A percentile compares a stretch with the other conserved stretches of the same genome.
These are phyloP conservation scores for Lumbricus terrestris DNA, from an alignment of 2,888 invertebrate genomes.

Conservation along the genomic window DNA sequence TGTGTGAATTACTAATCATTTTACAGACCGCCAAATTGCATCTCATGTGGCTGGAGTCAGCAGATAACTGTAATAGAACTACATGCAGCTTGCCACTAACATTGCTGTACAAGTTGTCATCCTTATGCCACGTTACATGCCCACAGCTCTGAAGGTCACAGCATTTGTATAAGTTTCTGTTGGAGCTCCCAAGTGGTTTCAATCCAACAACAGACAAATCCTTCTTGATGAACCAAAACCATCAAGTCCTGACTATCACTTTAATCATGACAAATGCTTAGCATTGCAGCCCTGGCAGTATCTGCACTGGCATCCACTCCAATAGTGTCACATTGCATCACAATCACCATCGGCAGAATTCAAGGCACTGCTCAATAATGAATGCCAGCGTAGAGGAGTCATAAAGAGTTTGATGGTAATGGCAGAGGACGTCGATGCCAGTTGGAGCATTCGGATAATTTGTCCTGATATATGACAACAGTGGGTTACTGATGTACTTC, in stretches of 20 bases:
- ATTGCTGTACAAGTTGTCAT: too few species aligned
- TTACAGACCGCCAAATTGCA: too few species aligned
- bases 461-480: background rate
- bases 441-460: background rate
- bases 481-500: background rate
- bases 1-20: too few species aligned
- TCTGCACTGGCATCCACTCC: background rate
- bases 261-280: background rate
- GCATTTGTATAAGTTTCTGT: background rate
- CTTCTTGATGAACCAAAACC: background rate
- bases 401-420: background rate
- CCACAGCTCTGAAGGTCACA: too few species aligned
- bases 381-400: background rate
- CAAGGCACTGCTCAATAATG: background rate
- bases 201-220: background rate
- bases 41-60: too few species aligned
- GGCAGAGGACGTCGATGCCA: background rate
- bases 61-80: too few species aligned
- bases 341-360: background rate
- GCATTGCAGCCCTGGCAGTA: background rate
- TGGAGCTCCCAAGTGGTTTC: background rate
- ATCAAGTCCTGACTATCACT: background rate
- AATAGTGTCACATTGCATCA: background rate
- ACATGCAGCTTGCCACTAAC: too few species aligned
- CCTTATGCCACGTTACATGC: too few species aligned